Percentiles rank a stretch among this genome's conserved stretches.
Conservation (phyloP, 2,113 vertebrate genomes). For the Piaya cayana region DNA sequence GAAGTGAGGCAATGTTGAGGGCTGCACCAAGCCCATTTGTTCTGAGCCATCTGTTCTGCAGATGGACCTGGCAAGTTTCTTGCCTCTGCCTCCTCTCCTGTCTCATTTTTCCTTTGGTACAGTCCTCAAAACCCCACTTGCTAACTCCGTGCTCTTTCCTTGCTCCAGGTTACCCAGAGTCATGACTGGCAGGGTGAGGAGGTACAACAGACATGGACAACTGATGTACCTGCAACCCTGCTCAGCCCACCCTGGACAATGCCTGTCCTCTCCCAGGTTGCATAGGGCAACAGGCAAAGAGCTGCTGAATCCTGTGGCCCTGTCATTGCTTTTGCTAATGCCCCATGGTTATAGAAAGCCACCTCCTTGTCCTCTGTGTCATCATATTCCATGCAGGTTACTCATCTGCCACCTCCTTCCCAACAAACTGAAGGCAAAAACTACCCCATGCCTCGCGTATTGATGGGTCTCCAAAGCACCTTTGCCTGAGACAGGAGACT, state of each 20-base stretch:
- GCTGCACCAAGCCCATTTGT: neutral
- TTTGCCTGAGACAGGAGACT: neutral
- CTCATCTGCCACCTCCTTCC: neutral
- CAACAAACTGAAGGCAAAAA: neutral
- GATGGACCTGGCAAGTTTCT: neutral
- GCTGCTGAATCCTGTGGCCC: neutral
- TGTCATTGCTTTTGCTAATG: neutral
- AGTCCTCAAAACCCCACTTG: neutral
- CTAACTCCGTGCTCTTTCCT: neutral
- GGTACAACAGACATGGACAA: fast-evolving
- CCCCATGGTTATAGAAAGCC: neutral
- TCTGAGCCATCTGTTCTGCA: neutral
- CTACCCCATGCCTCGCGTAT: neutral
- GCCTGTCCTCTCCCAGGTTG: neutral
- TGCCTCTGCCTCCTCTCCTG: neutral
- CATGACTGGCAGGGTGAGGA: neutral
- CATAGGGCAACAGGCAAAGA: neutral
- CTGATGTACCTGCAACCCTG: neutral
- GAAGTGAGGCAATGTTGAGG: neutral
- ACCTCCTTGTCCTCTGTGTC: neutral
- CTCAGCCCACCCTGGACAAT: neutral
- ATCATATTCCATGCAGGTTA: neutral
- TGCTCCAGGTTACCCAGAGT: neutral
- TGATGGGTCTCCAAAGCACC: neutral
- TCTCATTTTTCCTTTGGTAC: neutral